These are phyloP conservation scores for Oceanodroma tethys DNA, from an alignment of 2,113 vertebrate species.

Conservation along the genomic window DNA sequence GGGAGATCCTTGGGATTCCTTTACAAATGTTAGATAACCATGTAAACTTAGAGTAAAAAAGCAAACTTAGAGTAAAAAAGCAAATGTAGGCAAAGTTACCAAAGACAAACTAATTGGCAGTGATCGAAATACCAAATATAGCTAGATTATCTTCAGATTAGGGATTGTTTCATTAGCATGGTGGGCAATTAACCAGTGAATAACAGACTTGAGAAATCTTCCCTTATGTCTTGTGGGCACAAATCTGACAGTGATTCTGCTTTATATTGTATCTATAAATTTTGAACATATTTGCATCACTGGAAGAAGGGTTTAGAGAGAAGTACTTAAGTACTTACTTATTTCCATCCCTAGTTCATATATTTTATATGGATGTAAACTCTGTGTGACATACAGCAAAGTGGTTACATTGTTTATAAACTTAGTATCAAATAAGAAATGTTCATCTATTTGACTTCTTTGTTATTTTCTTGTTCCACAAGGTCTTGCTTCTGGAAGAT, in stretches of 20 bases:
- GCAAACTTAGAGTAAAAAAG: background rate
- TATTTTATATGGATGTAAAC: background rate
- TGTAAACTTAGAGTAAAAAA: background rate
- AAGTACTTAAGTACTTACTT: background rate
- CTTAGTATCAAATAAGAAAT: background rate
- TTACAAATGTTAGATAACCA: background rate
- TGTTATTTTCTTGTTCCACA: slow-evolving; percentile 8
- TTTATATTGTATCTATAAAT: background rate
- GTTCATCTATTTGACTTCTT: background rate
- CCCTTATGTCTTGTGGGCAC: background rate
- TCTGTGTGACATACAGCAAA: background rate
- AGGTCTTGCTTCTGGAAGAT: slow-evolving; percentile 88
- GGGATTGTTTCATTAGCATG: background rate
- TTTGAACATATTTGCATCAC: background rate
- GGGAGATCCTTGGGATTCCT: background rate
- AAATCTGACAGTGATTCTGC: background rate
- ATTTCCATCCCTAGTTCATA: background rate
- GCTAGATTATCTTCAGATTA: background rate
- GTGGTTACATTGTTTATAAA: background rate
- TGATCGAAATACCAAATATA: background rate
- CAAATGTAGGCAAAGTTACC: background rate
- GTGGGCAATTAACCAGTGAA: background rate
- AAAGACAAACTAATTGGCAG: background rate
- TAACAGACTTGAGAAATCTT: background rate
- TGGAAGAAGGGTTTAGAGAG: background rate